phyloP scores from a whole-genome alignment of 1,140 invertebrate genomes.

The Yoshiicerus persimilis region DNA sequence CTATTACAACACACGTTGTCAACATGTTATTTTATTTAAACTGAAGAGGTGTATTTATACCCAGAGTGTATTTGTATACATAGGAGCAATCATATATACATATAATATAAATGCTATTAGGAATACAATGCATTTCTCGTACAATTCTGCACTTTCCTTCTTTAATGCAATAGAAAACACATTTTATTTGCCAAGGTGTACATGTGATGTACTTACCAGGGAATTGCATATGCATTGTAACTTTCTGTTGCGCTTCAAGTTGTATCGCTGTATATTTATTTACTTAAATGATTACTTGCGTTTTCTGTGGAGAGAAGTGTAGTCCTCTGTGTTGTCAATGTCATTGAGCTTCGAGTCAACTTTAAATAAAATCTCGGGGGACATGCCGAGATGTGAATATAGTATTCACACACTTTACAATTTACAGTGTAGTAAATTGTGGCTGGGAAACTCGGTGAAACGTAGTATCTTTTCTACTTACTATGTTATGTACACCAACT shows the following conservation, averaged over 20 bases:
- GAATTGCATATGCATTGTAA: background rate
- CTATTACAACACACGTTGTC: background rate
- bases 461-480: too few relatives aligned
- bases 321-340: background rate
- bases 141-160: background rate
- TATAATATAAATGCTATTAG: too few relatives aligned
- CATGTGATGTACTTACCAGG: background rate
- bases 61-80: too few relatives aligned
- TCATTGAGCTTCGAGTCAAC: background rate
- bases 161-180: background rate
- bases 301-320: background rate
- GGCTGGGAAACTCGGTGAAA: background rate
- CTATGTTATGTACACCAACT: background rate
- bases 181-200: background rate
- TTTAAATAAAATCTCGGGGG: conserved; percentile 16
- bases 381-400: background rate
- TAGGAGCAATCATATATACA: too few relatives aligned
- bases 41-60: background rate
- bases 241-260: too few relatives aligned
- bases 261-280: background rate
- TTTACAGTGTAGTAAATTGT: background rate
- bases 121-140: background rate
- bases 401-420: background rate
- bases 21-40: background rate
- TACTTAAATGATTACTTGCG: background rate